Percentiles rank a stretch among this genome's conserved stretches.
These are phyloP conservation scores for Leucoraja erinaceus DNA, from an alignment of 2,113 vertebrate species.

Conservation along the genomic window DNA sequence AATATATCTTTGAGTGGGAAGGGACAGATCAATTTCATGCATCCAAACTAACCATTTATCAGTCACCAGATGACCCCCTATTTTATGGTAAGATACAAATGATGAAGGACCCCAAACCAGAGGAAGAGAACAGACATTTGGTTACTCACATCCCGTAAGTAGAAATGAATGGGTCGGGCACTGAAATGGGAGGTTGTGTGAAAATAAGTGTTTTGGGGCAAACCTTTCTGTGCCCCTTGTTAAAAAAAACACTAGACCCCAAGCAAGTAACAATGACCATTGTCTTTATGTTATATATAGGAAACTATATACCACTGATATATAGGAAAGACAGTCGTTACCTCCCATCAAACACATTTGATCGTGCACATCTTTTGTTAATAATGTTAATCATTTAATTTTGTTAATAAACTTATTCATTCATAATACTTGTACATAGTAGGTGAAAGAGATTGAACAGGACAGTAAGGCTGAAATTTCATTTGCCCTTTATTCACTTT, in stretches of 20 bases:
- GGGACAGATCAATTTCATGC: conserved; percentile 79
- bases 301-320: no score
- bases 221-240: not conserved
- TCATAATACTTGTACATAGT: not conserved
- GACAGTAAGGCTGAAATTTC: not conserved
- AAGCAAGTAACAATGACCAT: not conserved
- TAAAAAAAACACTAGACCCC: not conserved
- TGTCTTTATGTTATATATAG: not conserved
- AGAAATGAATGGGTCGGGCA: not conserved
- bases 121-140: conserved; percentile 69
- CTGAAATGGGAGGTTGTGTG: not conserved
- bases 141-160: conserved; percentile 84
- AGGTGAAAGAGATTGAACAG: not conserved
- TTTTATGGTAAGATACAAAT: conserved; percentile 94
- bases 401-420: not conserved
- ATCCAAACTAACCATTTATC: conserved; percentile 88
- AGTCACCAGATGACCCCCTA: conserved; percentile 84
- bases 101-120: conserved; percentile 69
- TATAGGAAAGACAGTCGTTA: not conserved
- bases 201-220: not conserved
- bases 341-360: not conserved
- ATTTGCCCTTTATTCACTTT: not conserved
- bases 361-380: not conserved
- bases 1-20: conserved; percentile 95
- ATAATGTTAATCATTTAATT: not conserved